Base-by-base conservation (phyloP, 2,888 invertebrate genomes). In the Ligdia adustata region DNA sequence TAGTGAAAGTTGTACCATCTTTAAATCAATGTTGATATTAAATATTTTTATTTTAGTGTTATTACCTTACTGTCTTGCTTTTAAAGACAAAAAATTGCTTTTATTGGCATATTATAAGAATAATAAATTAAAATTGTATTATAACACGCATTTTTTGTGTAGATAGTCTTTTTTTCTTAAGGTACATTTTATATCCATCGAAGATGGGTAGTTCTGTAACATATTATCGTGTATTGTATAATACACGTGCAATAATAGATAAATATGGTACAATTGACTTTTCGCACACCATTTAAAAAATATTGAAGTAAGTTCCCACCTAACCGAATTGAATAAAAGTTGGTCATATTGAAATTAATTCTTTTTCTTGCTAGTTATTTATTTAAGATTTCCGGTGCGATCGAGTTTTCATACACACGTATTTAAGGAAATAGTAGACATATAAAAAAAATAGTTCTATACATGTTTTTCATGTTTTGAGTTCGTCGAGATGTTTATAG, bases 1-100 rank as follows among this genome's bases (percentile, higher is more conserved):
- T 62, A 60, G 60, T 59, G 62, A 62, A 61, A 60, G 55, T 66
- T 68, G 64, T 63, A 67, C 62, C 57, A 57, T 66, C 60, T 66
- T 58, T 66, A 64, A 64, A 66, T 65, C 67, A 62, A 65, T 63
- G 69, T 70, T 71, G 70, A 70, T 70, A 71, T 70, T 70, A 70
- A 62, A 67, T 66, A 61, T 60, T 64, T 65, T 69, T 66, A 63
- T 64, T 69, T 66, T 66, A 69, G 66, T 70, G 64, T 64, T 68
- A 64, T 57, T 62, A 60, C 57, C 51, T 37, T 64, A 62, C 39
- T 57, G 67, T 71, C 70, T 69, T 64, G 66, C 59, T 64, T 69
- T 66, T 68, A 62, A 57, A 64, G 66, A 68, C 68, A 66, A 57
- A 18, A 51, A 49, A 57, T 58, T 62, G 62, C 66, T 71, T 66